Evolutionary conservation across 2,888 invertebrate species (phyloP), one percentile per base, ranked within the genome.

Genomic region (Drosophila pegasa): DNA sequence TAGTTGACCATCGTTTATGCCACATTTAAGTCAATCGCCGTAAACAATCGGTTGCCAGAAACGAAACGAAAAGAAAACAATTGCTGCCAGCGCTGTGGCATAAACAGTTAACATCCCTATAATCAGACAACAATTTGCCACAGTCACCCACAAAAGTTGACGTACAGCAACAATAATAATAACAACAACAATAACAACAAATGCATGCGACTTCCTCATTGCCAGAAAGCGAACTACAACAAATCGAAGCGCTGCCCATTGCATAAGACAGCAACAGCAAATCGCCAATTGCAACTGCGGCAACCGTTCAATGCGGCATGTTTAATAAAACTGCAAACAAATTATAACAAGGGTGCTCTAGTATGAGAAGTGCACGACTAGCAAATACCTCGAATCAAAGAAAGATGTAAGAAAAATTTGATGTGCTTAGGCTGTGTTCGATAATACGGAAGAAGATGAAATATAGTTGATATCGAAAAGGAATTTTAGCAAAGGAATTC

Each of bases 91-190:
- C 72, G 48, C 31, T 62, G 60, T 47, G 54, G 63, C 66, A 65
- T 64, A 50, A 60, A 64, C 62, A 67, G 66, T 59, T 65, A 78
- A 68, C 64, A 78, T 70, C 64, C 78, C 78, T 78, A 79, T 83
- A 82, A 82, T 82, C 82, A 81, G 75, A 56, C 68, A 75, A 62
- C 75, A 65, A 74, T 84, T 82, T 81, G 78, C 85, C 82, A 85
- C 70, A 83, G 76, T 85, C 85, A 83, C 78, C 83, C 83, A 82
- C 80, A 80, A 80, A 80, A 73, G 45, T 29, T n/a, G 54, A 55
- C 59, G 45, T 31, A 31, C 25, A 27, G n/a, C 25, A 43, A 10
- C 25, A 43, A 25, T 6, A 45, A 16, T 16, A 27, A 6, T 4
- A 16, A 16, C 27, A 16, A 27, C 25, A 43, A 25, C 12, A 45